Percentiles rank a stretch among this genome's conserved stretches.
Evolutionary conservation across 2,888 invertebrate genomes (phyloP).

Genomic region (Campoplex capitator): DNA sequence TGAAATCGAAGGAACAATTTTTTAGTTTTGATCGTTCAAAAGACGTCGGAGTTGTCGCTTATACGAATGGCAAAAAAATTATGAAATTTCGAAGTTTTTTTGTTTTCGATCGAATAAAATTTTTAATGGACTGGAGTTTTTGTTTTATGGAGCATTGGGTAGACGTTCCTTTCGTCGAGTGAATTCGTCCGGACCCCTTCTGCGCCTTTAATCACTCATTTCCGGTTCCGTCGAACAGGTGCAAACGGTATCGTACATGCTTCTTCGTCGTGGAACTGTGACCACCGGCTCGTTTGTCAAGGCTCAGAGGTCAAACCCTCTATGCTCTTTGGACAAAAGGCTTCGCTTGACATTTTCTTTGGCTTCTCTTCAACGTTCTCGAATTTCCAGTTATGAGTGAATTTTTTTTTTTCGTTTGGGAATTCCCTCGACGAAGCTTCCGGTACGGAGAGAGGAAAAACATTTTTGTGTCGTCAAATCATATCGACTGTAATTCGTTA

Average conservation of each 20-base stretch:
- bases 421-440: conserved; percentile 29
- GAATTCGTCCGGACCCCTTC: conserved; percentile 63
- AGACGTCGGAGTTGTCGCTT: not conserved
- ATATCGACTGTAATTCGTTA: not conserved
- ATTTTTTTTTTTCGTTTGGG: conserved; percentile 23
- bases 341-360: conserved; percentile 36
- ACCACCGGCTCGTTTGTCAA: conserved; percentile 28
- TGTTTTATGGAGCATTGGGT: not conserved
- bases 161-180: conserved; percentile 7
- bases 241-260: conserved; percentile 63
- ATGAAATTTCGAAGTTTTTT: not conserved
- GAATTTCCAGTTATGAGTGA: conserved; percentile 44
- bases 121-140: not conserved
- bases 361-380: conserved; percentile 53
- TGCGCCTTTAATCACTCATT: conserved; percentile 74
- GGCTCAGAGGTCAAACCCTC: conserved; percentile 33
- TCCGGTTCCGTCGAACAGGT: conserved; percentile 77
- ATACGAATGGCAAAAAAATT: not conserved
- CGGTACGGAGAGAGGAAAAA: conserved; percentile 1
- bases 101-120: not conserved
- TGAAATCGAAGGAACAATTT: not conserved
- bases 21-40: not conserved
- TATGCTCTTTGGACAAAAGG: conserved; percentile 9
- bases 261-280: conserved; percentile 24
- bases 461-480: not conserved